Conservation (phyloP, 2,113 vertebrate species). For the Scartelaos histophorus region DNA sequence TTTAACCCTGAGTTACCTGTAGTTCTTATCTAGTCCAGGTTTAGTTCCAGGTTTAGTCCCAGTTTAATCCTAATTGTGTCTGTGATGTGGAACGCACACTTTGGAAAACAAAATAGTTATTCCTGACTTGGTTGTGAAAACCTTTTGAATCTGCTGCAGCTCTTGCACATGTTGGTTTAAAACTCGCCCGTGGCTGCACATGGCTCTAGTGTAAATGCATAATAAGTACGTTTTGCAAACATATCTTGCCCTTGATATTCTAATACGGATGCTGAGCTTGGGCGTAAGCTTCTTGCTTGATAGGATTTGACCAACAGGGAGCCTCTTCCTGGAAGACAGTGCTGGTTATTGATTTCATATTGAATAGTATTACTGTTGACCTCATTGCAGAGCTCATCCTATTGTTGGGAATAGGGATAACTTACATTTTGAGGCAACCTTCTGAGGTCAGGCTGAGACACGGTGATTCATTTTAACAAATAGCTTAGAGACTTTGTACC, state of each 20-base stretch:
- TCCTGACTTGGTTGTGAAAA: not conserved
- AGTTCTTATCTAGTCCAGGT: too few species aligned
- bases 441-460: conserved; percentile 30
- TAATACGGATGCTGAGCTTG: conserved; percentile 13
- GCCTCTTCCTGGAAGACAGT: conserved; percentile 15
- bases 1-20: conserved; percentile 15
- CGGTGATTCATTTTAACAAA: conserved; percentile 14
- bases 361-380: conserved; percentile 18
- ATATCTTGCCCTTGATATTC: conserved; percentile 3
- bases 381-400: conserved; percentile 1
- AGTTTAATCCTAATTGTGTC: too few species aligned
- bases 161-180: not conserved
- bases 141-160: not conserved
- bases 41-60: too few species aligned
- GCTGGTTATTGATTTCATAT: conserved; percentile 39
- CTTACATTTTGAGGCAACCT: conserved; percentile 5
- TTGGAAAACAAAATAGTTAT: not conserved
- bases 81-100: not conserved
- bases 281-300: conserved; percentile 6
- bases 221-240: conserved; percentile 7
- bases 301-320: conserved; percentile 24
- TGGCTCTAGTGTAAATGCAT: not conserved
- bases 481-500: conserved; percentile 8
- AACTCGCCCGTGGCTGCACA: not conserved
- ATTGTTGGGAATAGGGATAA: conserved; percentile 25